A percentile compares a stretch with the other conserved stretches of the same genome.
Conservation (phyloP, 2,888 invertebrate species). For the Platerodrilus igneus region DNA sequence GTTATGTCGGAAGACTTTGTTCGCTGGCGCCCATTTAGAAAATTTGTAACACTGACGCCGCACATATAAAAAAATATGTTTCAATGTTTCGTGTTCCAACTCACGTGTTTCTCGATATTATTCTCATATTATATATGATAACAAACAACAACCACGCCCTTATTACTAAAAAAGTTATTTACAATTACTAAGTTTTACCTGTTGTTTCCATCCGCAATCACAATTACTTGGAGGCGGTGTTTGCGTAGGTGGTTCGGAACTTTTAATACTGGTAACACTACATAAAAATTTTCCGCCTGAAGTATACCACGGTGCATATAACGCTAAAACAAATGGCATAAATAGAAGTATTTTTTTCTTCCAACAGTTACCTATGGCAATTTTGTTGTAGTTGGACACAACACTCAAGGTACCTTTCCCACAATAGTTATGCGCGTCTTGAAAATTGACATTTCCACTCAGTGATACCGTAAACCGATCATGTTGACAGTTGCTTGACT, state of each 20-base stretch:
- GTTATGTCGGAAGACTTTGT: no score
- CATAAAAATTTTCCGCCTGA: conserved; percentile 54
- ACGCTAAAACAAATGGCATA: conserved; percentile 40
- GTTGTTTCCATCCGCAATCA: conserved; percentile 55
- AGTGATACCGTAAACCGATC: conserved; percentile 53
- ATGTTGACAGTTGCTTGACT: conserved; percentile 48
- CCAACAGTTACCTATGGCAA: conserved; percentile 42
- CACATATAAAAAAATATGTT: neutral
- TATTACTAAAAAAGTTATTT: no score
- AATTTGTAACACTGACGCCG: neutral
- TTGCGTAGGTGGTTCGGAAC: conserved; percentile 20
- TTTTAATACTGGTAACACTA: conserved; percentile 36
- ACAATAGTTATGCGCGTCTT: conserved; percentile 52
- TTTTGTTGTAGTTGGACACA: conserved; percentile 34
- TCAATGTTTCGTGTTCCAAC: no score
- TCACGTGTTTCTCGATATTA: no score
- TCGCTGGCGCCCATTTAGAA: no score
- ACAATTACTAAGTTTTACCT: conserved; percentile 39
- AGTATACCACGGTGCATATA: conserved; percentile 39
- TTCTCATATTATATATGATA: no score
- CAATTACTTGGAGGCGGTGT: conserved; percentile 41
- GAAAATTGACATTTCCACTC: conserved; percentile 48
- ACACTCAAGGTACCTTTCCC: conserved; percentile 47
- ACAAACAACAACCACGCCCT: no score
- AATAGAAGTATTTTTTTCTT: neutral